Evolutionary conservation across 2,888 invertebrate species (phyloP).

Genomic region (Heliconius ismenius): DNA sequence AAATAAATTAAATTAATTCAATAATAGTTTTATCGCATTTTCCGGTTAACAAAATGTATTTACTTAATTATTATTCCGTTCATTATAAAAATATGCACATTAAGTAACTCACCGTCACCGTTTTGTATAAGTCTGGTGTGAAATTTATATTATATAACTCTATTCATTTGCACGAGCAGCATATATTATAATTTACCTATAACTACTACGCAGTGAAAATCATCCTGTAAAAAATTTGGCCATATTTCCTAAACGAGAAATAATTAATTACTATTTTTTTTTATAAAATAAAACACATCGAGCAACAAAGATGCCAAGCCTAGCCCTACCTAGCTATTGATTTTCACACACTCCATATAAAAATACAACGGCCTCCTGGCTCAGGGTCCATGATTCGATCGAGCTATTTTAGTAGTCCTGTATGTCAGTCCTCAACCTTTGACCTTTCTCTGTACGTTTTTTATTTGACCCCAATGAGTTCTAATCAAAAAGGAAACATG

Average conservation of each 20-base stretch:
- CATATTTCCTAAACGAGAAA: background rate
- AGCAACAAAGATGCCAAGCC: constrained; percentile 1
- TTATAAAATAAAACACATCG: background rate
- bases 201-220: background rate
- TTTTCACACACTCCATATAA: constrained; percentile 19
- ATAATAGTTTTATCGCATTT: too few species aligned
- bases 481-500: constrained; percentile 5
- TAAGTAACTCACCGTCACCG: too few species aligned
- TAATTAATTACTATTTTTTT: too few species aligned
- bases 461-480: constrained; percentile 9
- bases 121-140: too few species aligned
- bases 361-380: constrained; percentile 17
- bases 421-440: constrained; percentile 23
- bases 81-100: background rate
- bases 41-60: too few species aligned
- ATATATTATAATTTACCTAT: too few species aligned
- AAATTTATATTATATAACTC: too few species aligned
- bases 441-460: constrained; percentile 20
- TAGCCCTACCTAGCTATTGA: constrained; percentile 8
- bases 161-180: too few species aligned
- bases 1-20: too few species aligned
- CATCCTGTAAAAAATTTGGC: too few species aligned
- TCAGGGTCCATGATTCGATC: constrained; percentile 12
- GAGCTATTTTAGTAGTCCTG: constrained; percentile 25
- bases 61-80: too few species aligned